Conservation (phyloP, 2,888 invertebrate species). For the Arge pagana region DNA sequence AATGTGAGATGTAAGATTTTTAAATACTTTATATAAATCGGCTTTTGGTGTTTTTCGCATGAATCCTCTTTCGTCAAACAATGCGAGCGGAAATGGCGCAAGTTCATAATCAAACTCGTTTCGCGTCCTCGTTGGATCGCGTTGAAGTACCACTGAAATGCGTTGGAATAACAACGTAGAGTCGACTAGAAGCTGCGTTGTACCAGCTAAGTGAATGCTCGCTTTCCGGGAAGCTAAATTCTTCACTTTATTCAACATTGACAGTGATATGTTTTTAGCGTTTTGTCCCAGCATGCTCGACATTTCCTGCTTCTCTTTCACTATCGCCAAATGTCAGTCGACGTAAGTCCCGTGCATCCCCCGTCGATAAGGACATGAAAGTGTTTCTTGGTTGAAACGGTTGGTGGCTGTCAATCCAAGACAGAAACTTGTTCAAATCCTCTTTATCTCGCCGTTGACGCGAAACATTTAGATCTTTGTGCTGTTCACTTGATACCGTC, state of each 20-base stretch:
- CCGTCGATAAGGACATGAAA: constrained; percentile 28
- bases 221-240: constrained; percentile 17
- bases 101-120: constrained; percentile 7
- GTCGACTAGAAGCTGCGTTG: constrained; percentile 28
- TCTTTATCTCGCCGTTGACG: constrained; percentile 32
- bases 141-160: constrained; percentile 32
- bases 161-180: constrained; percentile 35
- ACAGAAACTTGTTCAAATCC: constrained; percentile 31
- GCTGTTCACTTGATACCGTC: constrained; percentile 30
- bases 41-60: constrained; percentile 4
- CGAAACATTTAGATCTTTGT: constrained; percentile 32
- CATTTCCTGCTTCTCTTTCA: constrained; percentile 28
- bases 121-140: constrained; percentile 25
- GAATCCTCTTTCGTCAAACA: constrained; percentile 6
- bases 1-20: background rate
- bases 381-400: constrained; percentile 28
- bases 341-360: constrained; percentile 27
- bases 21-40: constrained; percentile 3
- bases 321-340: constrained; percentile 35
- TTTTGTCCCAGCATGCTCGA: constrained; percentile 29
- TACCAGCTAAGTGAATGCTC: constrained; percentile 14
- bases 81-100: constrained; percentile 1
- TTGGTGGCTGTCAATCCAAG: constrained; percentile 32
- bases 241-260: constrained; percentile 27
- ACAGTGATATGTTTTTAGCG: constrained; percentile 26